A percentile compares a stretch with the other conserved stretches of the same genome.
Conservation (phyloP, 2,113 vertebrate genomes). For the Phylloscopus trochiloides region DNA sequence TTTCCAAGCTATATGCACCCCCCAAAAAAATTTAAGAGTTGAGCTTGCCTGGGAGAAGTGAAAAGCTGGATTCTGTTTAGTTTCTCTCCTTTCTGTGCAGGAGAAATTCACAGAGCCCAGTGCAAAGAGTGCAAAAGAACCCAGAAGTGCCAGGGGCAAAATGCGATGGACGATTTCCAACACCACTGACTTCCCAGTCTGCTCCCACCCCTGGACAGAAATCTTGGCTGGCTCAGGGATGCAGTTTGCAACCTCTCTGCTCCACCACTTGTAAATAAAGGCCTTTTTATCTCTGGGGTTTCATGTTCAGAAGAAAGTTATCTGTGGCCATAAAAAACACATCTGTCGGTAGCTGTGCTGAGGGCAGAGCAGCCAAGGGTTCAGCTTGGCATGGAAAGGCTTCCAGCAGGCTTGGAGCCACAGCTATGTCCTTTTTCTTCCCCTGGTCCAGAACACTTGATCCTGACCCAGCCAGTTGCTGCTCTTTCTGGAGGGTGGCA, state of each 20-base stretch:
- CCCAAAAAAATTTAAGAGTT: background rate
- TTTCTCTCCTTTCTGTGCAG: background rate
- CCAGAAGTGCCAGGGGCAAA: background rate
- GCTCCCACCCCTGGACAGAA: background rate
- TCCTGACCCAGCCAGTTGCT: background rate
- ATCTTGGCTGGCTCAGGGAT: background rate
- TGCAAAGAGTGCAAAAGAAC: background rate
- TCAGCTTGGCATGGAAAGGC: background rate
- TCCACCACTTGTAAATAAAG: background rate
- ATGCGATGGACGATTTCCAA: background rate
- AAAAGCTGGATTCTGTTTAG: background rate
- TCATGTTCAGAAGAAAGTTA: background rate
- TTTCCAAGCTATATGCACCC: too few species aligned
- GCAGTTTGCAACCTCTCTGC: background rate
- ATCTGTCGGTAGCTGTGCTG: background rate
- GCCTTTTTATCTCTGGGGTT: background rate
- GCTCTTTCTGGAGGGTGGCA: background rate
- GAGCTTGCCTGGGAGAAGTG: background rate
- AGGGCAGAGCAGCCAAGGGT: background rate
- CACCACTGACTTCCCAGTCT: background rate
- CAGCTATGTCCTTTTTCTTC: background rate
- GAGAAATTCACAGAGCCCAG: background rate
- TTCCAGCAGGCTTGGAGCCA: background rate
- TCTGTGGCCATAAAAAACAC: background rate
- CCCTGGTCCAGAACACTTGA: background rate